Base-by-base conservation (phyloP, 2,888 invertebrate species). In the Augochlorella aurata region DNA sequence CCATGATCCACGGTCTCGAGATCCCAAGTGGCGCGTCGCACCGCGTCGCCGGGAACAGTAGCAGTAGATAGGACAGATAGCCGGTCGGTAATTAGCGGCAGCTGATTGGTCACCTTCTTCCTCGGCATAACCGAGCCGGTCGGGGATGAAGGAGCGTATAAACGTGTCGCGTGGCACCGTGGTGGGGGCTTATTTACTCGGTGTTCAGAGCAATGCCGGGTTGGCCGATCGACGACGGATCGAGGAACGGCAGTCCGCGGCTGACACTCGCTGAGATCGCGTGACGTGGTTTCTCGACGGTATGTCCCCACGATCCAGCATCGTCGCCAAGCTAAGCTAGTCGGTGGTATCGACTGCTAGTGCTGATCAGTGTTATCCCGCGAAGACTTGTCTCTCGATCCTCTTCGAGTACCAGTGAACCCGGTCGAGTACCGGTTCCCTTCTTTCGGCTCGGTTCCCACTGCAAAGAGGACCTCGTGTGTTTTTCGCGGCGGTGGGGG, bases 101-200 rank as follows among this genome's bases (percentile, higher is more conserved):
- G 84, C 77, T 86, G 88, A 89, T 89, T 89, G 89, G 88, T 83
- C 85, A 89, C 85, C 88, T 86, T 87, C 76, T 73, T 77, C 78
- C 80, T 49, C 85, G 78, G 65, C 79, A 72, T 80, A 74, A 74
- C 74, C 79, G 79, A 58, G 66, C 67, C 54, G 66, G 65, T 52
- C 65, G 65, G 71, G 77, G 82, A 66, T 61, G 68, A 54, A 72
- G 76, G 70, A 79, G 61, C 77, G 81, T 74, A 71, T 70, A 82
- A 80, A 80, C 65, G 81, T 81, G 82, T 83, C 72, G 49, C 81
- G 74, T 70, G 71, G 21, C 21, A 14, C 18, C 21, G 45, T 74
- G 82, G 87, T 84, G 87, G 89, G 88, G 88, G 88, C 81, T 82
- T 89, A 88, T 89, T 89, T 89, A 89, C 89, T 88, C 82, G 87